Evolutionary conservation across 2,113 vertebrate genomes (phyloP).

Genomic region (Mustela lutreola): DNA sequence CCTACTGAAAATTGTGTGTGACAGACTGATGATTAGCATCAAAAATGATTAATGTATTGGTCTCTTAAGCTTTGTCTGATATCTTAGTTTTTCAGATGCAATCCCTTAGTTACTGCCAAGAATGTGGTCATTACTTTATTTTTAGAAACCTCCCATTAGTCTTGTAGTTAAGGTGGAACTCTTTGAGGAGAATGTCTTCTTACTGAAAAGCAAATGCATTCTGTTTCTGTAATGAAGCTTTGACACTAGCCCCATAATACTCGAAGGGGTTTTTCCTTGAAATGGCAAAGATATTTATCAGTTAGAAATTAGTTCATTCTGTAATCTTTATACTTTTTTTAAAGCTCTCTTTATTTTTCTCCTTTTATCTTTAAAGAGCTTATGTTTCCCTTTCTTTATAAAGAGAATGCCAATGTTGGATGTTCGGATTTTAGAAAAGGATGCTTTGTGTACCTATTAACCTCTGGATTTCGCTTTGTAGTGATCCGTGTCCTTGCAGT

Average conservation of each 20-base stretch:
- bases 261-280: constrained; percentile 26
- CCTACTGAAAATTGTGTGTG: background rate
- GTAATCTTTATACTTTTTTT: constrained; percentile 17
- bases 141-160: constrained; percentile 12
- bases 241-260: background rate
- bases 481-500: background rate
- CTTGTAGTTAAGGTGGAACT: constrained; percentile 40
- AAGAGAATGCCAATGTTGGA: background rate
- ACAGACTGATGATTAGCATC: background rate
- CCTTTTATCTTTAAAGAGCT: constrained; percentile 28
- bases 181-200: background rate
- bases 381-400: background rate
- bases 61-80: constrained; percentile 8
- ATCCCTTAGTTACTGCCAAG: background rate
- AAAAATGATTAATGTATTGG: background rate
- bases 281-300: constrained; percentile 30
- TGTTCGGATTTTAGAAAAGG: background rate
- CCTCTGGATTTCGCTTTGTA: constrained; percentile 30
- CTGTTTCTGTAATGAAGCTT: constrained; percentile 37
- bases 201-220: constrained; percentile 54
- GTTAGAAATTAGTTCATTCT: constrained; percentile 55
- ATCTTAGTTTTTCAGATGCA: constrained; percentile 16
- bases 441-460: background rate
- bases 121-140: constrained; percentile 8
- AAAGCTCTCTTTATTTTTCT: background rate